Evolutionary conservation across 1,140 invertebrate genomes (phyloP), one percentile per base, ranked within the genome.

Genomic region (Drosophila elegans): DNA sequence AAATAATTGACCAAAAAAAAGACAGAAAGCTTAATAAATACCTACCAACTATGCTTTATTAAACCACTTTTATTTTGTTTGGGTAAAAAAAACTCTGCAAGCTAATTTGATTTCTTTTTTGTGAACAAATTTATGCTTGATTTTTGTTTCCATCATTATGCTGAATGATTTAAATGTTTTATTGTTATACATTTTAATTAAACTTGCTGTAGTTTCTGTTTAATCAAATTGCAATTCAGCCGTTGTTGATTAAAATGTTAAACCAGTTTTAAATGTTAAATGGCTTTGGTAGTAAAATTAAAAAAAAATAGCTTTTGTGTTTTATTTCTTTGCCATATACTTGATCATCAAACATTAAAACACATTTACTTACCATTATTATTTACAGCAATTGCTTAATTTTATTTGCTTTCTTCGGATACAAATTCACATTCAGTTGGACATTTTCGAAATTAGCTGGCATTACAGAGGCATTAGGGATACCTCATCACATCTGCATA

Each of bases 401-500:
- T 66, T 68, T 13, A 66, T 44, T 34, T 36, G 64, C 29, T 55
- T 57, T 41, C 38, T 27, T 39, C 32, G 4, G 4, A 16, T n/a
- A 71, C 29, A 41, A 45, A 36, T 38, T 29, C 46, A 9, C 46
- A 48, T 39, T 12, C 49, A 41, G 45, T 36, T 27, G 21, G 44
- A 59, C 55, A 39, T 13, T 41, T 57, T 56, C 21, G 52, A 57
- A 71, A 71, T 71, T 71, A 71, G 64, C 55, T 39, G 13, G 67
- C 45, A 69, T 71, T 71, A 57, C 64, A 48, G 36, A 34, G 49
- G 27, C 42, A 71, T 71, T 71, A 57, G 67, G 51, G 52, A 56
- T 68, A 71, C 67, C 67, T 71, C 67, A 71, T 71, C 67, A 44
- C 67, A 71, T 71, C 67, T 71, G 67, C 67, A 71, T 71, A 71